Percentiles rank a stretch among this genome's conserved stretches.
Conservation (phyloP, 2,113 vertebrate genomes). For the Ictalurus furcatus region DNA sequence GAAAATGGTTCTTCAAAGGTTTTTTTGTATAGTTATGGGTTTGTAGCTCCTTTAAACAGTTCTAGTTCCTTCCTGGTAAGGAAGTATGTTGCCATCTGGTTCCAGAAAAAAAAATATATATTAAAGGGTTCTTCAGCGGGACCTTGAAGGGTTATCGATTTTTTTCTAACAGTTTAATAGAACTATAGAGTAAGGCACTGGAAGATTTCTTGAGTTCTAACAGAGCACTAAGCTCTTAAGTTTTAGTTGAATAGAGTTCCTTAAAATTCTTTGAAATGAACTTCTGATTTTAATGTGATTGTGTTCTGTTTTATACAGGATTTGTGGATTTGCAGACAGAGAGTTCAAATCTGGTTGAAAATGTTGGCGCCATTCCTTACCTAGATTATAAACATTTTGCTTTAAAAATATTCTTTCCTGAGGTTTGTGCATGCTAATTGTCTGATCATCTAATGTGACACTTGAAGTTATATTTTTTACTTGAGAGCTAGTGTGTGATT, state of each 20-base stretch:
- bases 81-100: neutral
- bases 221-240: neutral
- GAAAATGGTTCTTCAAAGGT: neutral
- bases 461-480: neutral
- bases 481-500: neutral
- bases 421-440: slow-evolving; percentile 75
- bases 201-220: neutral
- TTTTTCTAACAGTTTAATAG: neutral
- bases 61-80: neutral
- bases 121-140: neutral
- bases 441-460: neutral
- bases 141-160: neutral
- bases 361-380: slow-evolving; percentile 87
- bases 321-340: slow-evolving; percentile 97
- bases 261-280: neutral
- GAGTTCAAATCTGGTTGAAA: slow-evolving; percentile 85
- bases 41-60: neutral
- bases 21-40: neutral
- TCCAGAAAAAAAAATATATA: neutral
- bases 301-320: slow-evolving; percentile 68
- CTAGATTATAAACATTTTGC: slow-evolving; percentile 98
- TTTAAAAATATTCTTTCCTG: slow-evolving; percentile 91
- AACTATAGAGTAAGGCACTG: neutral
- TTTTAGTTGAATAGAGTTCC: neutral
- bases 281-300: neutral